Evolutionary conservation across 2,888 invertebrate species (phyloP).

Genomic region (Magallana nippona): DNA sequence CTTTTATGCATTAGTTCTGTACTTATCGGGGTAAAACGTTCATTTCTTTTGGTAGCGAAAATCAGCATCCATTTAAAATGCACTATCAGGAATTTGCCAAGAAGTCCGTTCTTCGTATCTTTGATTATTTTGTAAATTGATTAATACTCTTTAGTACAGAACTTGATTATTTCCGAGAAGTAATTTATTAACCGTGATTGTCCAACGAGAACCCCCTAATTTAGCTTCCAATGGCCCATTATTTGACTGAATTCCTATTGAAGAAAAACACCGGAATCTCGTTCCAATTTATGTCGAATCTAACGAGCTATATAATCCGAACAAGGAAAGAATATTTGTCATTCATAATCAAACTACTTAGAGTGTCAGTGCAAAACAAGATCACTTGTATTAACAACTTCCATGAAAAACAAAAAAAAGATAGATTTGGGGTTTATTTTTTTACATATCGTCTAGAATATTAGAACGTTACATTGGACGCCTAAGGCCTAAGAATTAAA

Average conservation of each 20-base stretch:
- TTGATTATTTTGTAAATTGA: conserved; percentile 29
- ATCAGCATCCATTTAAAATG: not conserved
- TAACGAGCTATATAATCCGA: conserved; percentile 25
- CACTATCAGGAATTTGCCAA: conserved; percentile 13
- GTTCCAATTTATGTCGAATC: conserved; percentile 5
- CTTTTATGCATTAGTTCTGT: not conserved
- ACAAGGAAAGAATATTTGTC: conserved; percentile 25
- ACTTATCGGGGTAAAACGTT: not conserved
- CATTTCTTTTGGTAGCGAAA: not conserved
- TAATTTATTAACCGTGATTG: conserved; percentile 30
- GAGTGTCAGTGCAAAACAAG: conserved; percentile 14
- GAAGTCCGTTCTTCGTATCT: not conserved
- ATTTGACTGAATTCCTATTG: conserved; percentile 30
- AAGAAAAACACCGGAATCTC: not conserved
- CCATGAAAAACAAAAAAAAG: not conserved
- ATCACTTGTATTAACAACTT: not conserved
- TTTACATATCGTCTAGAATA: not conserved
- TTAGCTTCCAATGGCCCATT: conserved; percentile 8
- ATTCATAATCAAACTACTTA: conserved; percentile 21
- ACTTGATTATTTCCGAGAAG: conserved; percentile 30
- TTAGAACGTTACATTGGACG: no score
- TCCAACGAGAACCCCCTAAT: conserved; percentile 17
- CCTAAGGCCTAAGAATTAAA: no score
- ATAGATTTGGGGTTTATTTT: not conserved
- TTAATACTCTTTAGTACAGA: conserved; percentile 30